Evolutionary conservation across 1,140 invertebrate genomes (phyloP), one percentile per base, ranked within the genome.

Genomic region (Brevipalpus yothersi): DNA sequence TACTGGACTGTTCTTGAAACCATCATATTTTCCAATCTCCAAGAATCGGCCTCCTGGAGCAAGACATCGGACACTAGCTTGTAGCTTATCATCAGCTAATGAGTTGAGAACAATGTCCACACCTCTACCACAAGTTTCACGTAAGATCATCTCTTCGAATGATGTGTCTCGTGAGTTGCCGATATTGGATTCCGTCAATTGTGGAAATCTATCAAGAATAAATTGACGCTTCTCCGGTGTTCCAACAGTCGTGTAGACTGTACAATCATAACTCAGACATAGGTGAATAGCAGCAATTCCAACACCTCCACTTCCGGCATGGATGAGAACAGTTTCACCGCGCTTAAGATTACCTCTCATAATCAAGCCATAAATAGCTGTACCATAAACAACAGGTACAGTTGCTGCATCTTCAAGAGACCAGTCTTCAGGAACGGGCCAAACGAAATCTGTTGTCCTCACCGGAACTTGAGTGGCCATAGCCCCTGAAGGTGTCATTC

Each of bases 11-110:
- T 96, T 87, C 66, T 92, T 92, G 7, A 86, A 88, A 39, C 96
- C 72, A 75, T 97, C 92, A 63, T 83, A 87, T 73, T 97, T 97
- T 62, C 92, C 93, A 66, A 97, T 96, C 75, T 97, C 93, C 40
- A 95, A 74, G 75, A 96, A 97, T 42, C 89, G 78, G 41, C 90
- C 92, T 68, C 90, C 85, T 53, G 80, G 74, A 0, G 86, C 87
- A 41, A 96, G 71, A 69, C 91, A 91, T 45, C 43, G 83, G n/a
- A 45, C 2, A 45, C 43, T 45, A 15, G 43, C 43, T 8, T 45
- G 43, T 45, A 45, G 43, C 8, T 45, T 45, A 8, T 45, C 43
- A 12, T 45, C 43, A 45, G 43, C 12, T 45, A 45, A 45, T 45
- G 43, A 45, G n/a, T 45, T 45, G 43, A 45, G 43, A 4, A 45